Evolutionary conservation across 2,113 vertebrate genomes (phyloP).

Genomic region (Nothobranchius furzeri): DNA sequence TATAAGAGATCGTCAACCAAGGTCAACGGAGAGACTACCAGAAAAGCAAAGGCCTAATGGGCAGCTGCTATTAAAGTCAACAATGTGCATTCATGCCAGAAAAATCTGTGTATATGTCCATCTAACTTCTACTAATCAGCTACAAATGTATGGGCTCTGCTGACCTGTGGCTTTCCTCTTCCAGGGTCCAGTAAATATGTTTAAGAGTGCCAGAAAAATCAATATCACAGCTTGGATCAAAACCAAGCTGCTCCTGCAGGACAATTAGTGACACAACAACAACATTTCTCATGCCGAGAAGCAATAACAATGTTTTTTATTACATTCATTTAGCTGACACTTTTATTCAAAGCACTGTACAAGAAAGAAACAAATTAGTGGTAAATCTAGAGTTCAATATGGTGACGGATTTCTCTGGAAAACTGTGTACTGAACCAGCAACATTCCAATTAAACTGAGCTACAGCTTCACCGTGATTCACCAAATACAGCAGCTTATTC

Average conservation of each 20-base stretch:
- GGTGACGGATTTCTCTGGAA: background rate
- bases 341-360: background rate
- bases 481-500: background rate
- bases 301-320: background rate
- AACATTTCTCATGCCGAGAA: background rate
- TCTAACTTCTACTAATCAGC: constrained; percentile 11
- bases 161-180: background rate
- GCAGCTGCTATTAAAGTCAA: background rate
- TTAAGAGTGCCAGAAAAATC: constrained; percentile 1
- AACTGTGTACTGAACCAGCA: background rate
- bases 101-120: background rate
- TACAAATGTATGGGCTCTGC: background rate
- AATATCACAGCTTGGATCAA: background rate
- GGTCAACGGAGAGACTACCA: constrained; percentile 17
- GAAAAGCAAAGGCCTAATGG: constrained; percentile 4
- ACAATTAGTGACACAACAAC: background rate
- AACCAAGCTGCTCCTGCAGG: constrained; percentile 5
- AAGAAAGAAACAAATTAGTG: constrained; percentile 1
- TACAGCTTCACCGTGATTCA: background rate
- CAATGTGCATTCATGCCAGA: background rate
- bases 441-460: background rate
- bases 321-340: background rate
- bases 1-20: constrained; percentile 21
- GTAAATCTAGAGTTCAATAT: background rate
- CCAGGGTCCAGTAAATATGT: background rate